These are phyloP conservation scores for Zoanthus sociatus DNA, from an alignment of 92 coral and sea anemone species.

Conservation along the genomic window DNA sequence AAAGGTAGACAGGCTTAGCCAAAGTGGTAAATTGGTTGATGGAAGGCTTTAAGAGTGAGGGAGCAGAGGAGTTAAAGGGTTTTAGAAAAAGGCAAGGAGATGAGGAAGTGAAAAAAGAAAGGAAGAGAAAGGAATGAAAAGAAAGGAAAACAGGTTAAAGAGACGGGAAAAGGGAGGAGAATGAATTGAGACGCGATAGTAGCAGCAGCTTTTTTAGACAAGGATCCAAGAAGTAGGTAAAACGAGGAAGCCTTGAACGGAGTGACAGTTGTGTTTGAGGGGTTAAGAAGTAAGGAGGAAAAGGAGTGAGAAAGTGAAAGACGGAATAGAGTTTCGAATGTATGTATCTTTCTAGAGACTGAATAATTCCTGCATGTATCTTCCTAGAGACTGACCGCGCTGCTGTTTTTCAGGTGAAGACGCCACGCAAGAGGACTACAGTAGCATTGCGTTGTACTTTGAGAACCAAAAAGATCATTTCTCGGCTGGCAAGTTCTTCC, in stretches of 20 bases:
- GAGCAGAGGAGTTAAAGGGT: background rate
- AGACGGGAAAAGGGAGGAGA: background rate
- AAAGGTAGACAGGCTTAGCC: too few species aligned
- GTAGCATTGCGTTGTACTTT: slow-evolving; percentile 96
- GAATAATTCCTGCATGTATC: too few species aligned
- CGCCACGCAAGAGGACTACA: slow-evolving; percentile 92
- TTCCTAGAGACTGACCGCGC: background rate
- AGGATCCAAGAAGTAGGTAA: background rate
- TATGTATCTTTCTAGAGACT: too few species aligned
- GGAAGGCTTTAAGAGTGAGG: background rate
- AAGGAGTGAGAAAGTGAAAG: too few species aligned
- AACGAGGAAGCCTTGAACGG: background rate
- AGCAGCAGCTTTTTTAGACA: background rate
- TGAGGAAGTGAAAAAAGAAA: background rate
- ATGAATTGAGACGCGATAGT: background rate
- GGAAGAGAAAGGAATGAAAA: background rate
- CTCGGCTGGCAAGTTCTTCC: slow-evolving; percentile 95
- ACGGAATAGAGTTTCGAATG: too few species aligned
- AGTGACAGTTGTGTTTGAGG: too few species aligned
- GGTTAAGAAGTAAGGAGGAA: too few species aligned
- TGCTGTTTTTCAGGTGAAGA: slow-evolving; percentile 80
- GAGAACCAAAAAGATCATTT: slow-evolving; percentile 96
- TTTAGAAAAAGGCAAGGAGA: background rate
- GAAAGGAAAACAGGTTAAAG: background rate
- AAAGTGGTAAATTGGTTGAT: background rate